phyloP scores from a whole-genome alignment of 1,140 invertebrate species.

The Mercenaria mercenaria region DNA sequence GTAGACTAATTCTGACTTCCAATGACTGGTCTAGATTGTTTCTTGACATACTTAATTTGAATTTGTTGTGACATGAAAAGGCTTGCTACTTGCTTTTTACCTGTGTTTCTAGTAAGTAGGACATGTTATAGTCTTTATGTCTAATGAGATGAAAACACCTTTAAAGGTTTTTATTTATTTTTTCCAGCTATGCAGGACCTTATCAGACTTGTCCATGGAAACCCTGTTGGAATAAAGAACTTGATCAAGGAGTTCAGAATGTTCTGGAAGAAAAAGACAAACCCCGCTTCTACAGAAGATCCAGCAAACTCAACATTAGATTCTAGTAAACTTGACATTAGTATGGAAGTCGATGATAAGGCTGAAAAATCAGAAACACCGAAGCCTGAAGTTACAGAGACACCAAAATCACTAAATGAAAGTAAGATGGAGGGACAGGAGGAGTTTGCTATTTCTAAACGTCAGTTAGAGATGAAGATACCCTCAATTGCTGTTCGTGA shows the following conservation, averaged over 20 bases:
- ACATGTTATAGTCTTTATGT: too few relatives aligned
- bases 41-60: too few relatives aligned
- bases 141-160: too few relatives aligned
- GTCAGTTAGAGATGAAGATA: slow-evolving; percentile 84
- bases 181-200: slow-evolving; percentile 89
- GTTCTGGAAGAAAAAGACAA: slow-evolving; percentile 88
- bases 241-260: slow-evolving; percentile 90
- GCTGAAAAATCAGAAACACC: slow-evolving; percentile 19
- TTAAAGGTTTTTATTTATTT: too few relatives aligned
- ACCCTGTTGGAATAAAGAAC: slow-evolving; percentile 88
- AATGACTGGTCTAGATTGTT: too few relatives aligned
- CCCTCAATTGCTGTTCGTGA: slow-evolving; percentile 88
- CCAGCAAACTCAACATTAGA: background rate
- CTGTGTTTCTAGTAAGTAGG: too few relatives aligned
- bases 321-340: slow-evolving; percentile 27
- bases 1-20: too few relatives aligned
- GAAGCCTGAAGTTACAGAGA: background rate
- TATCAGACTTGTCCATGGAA: slow-evolving; percentile 90
- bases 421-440: slow-evolving; percentile 51
- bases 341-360: slow-evolving; percentile 68
- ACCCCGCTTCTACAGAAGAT: slow-evolving; percentile 67
- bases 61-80: too few relatives aligned
- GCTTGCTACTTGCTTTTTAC: too few relatives aligned
- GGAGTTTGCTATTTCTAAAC: slow-evolving; percentile 80
- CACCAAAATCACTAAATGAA: slow-evolving; percentile 28